phyloP scores from a whole-genome alignment of 2,113 vertebrate genomes.

The Platysteira castanea region DNA sequence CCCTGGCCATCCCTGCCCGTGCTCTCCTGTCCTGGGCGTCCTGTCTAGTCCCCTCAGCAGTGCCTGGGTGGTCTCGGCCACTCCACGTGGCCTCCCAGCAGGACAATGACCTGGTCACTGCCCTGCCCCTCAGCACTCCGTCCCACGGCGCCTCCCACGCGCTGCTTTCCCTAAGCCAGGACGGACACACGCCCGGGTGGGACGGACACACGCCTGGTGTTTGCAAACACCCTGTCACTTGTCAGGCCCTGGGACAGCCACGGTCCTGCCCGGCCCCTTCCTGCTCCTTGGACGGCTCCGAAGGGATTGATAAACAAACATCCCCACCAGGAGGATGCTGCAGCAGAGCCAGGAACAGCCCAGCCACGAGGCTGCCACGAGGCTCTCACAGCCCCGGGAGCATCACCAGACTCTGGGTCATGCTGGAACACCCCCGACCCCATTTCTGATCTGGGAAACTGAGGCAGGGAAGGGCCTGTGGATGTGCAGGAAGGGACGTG shows the following conservation, averaged over 20 bases:
- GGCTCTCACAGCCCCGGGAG: neutral
- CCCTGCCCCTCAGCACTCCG: fast-evolving
- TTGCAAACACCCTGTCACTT: neutral
- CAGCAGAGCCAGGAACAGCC: neutral
- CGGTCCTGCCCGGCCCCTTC: neutral
- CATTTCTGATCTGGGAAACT: neutral
- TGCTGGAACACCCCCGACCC: neutral
- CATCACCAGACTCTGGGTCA: neutral
- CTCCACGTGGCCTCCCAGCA: neutral
- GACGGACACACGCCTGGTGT: fast-evolving
- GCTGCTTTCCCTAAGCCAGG: neutral
- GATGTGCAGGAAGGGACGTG: fast-evolving
- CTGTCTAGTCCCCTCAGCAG: neutral
- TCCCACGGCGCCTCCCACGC: neutral
- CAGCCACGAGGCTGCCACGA: neutral
- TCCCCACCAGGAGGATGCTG: neutral
- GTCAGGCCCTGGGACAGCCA: neutral
- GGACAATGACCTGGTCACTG: neutral
- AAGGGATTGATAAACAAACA: neutral
- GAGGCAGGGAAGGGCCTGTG: neutral
- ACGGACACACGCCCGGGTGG: fast-evolving
- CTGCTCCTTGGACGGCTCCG: neutral
- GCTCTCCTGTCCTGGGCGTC: fast-evolving
- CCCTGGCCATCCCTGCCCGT: neutral
- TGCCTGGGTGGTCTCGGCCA: neutral